Base-by-base conservation (phyloP, 2,797 vertebrate genomes). In the Champsocephalus esox region DNA sequence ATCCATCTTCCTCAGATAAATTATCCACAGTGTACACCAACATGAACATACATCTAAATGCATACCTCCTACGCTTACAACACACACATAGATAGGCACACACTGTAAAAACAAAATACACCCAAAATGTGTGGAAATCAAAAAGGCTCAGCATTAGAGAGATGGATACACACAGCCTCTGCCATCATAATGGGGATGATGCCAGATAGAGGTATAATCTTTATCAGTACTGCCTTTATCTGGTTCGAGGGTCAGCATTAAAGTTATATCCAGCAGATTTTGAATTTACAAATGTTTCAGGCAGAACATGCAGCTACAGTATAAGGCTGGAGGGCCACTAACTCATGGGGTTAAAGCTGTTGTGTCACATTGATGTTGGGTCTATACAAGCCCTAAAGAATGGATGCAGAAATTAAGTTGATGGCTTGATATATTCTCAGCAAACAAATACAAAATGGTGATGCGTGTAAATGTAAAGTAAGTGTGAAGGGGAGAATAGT, bases 11-110 rank as follows among this genome's bases (percentile, higher is more conserved):
- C 9, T 38, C 34, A 38, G 34, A 9, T 38, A 7, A 38, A 38
- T 38, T 38, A 7, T 54, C n/a, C n/a, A 2, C 3, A 12, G 7
- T 60, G 21, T 17, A n/a, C 21, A 44, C 24, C n/a, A 44, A 51
- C 16, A 72, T 72, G 44, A 61, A 55, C 34, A 44, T 54, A 65
- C 34, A 62, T 13, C 50, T 44, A 3, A 34, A 44, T 49, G 21
- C n/a, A 46, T 46, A 46, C 34, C 46, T 46, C 45, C 13, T 46
- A 66, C 12, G 2, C 12, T 16, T 55, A 49, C n/a, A 21, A 49
- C 50, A 38, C 34, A 66, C 64, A 55, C 8, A 8, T 2, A 32
- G 58, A 61, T 54, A 69, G 13, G 32, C 2, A 17, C 34, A 19
- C 6, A 0, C 14, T 48, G 3, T 6, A 38, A 43, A 41, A 41